Evolutionary conservation across 2,888 invertebrate genomes (phyloP), one percentile per base, ranked within the genome.

Genomic region (Gymnoscelis rufifasciata): DNA sequence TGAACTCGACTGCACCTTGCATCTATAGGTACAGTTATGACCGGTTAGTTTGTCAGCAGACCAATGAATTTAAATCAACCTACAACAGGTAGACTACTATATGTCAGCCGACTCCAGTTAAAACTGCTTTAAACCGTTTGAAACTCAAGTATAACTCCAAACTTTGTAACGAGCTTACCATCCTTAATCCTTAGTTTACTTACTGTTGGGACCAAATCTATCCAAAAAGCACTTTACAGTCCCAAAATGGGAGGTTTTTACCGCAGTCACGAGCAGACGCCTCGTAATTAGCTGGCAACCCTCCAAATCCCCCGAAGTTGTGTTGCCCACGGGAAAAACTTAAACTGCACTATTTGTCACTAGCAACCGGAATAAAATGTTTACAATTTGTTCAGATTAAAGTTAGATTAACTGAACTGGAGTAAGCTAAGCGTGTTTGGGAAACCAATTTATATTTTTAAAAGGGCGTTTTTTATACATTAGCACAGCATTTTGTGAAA

Each of bases 221-320:
- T 50, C 42, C 45, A 33, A n/a, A 11, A 46, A 43, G 37, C 44
- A 33, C 41, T 45, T 15, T 36, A 28, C 27, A 40, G 39, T 28
- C 36, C 43, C 27, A 24, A 40, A 48, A 40, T 43, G 37, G 38
- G 15, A 13, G 36, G 41, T 44, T 51, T 49, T 51, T 49, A 41
- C 37, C 33, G 30, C 52, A 46, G 38, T 46, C 42, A 26, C 37
- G 39, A 53, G 51, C 55, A 49, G 43, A 43, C 28, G 45, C 19
- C 43, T 51, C 50, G 46, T 59, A 61, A 61, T 61, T 57, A 60
- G 59, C 60, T 60, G 62, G 60, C 62, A 57, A 47, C 57, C 51
- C 56, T 62, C 50, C 50, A 50, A 33, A 27, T 36, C 44, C 51
- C 39, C 55, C 49, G 44, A 52, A 48, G 43, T 56, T 46, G 54